Base-by-base conservation (phyloP, 1,140 invertebrate genomes). In the Heliothis virescens region DNA sequence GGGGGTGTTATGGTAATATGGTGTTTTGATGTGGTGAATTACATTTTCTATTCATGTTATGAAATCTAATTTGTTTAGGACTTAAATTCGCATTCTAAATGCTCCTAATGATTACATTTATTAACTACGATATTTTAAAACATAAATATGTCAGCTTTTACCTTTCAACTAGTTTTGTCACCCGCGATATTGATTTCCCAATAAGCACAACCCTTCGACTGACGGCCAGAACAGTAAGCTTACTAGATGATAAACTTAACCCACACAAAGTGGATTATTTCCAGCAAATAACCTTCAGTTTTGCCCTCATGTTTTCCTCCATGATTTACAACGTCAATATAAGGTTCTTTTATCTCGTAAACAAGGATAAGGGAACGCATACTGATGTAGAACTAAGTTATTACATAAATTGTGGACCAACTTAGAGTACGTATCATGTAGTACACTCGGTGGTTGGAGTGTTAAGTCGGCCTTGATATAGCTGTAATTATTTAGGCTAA, bases 241-340 rank as follows among this genome's bases (percentile, higher is more conserved):
- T 21, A 57, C 53, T 5, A 4, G 34, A 41, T 41, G 34, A 41
- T 41, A 41, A 41, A 9, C 34, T 7, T 18, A 7, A 16, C 16
- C n/a, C 55, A 10, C 34, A 41, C 34, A 57, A 57, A 57, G 55
- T 57, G 55, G 55, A 57, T 57, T 57, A 57, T 41, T 0, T 7
- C n/a, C 55, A 26, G 21, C 55, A 57, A 2, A 57, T 3, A 18
- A 57, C 55, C 16, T 57, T 57, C 55, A 55, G n/a, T 55, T 16
- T 16, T 18, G 18, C 53, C n/a, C 55, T 3, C 55, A 57, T 57
- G 55, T 57, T 57, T 57, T 57, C 16, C 16, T 18, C 16, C 55
- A 57, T 57, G 55, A 57, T 57, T 57, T 57, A 57, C 55, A 57
- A 18, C 55, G 16, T 57, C 55, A 57, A 57, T 57, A 57, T 57